A percentile compares a stretch with the other conserved stretches of the same genome.
phyloP scores from a whole-genome alignment of 2,113 vertebrate species.

The Hyaena hyaena region DNA sequence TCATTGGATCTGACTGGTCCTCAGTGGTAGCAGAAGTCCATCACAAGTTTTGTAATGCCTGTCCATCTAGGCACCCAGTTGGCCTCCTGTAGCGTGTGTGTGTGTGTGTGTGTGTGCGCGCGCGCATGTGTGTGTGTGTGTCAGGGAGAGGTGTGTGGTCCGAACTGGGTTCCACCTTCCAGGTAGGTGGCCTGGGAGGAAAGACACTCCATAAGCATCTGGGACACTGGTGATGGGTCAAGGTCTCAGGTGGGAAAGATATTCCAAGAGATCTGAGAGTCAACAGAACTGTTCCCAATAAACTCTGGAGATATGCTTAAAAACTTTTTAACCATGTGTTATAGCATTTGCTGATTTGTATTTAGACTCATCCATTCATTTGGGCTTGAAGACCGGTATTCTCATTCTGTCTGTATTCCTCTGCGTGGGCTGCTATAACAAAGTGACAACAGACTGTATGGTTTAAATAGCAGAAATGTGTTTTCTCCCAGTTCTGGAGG shows the following conservation, averaged over 20 bases:
- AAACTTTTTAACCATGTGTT: not conserved
- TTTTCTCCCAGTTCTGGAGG: not conserved
- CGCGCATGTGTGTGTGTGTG: not conserved
- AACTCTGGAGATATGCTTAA: not conserved
- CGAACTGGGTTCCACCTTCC: not conserved
- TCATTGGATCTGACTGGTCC: not conserved
- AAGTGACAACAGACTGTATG: not conserved
- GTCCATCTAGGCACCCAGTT: not conserved
- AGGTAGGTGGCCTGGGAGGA: not conserved
- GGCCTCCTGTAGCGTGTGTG: not conserved
- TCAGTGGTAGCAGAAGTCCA: not conserved
- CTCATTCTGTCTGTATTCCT: not conserved
- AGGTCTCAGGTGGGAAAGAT: not conserved
- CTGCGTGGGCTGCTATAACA: not conserved
- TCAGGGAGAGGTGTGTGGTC: fast-evolving
- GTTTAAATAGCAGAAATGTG: not conserved
- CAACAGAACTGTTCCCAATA: not conserved
- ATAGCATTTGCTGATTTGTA: not conserved
- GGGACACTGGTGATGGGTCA: not conserved
- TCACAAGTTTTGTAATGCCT: not conserved
- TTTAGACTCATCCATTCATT: not conserved
- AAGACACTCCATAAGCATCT: not conserved
- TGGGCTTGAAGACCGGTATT: not conserved
- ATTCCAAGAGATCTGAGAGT: not conserved
- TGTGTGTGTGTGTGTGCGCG: not conserved